Evolutionary conservation across 2,888 invertebrate species (phyloP), one percentile per base, ranked within the genome.

Genomic region (Toxonevra muliebris): DNA sequence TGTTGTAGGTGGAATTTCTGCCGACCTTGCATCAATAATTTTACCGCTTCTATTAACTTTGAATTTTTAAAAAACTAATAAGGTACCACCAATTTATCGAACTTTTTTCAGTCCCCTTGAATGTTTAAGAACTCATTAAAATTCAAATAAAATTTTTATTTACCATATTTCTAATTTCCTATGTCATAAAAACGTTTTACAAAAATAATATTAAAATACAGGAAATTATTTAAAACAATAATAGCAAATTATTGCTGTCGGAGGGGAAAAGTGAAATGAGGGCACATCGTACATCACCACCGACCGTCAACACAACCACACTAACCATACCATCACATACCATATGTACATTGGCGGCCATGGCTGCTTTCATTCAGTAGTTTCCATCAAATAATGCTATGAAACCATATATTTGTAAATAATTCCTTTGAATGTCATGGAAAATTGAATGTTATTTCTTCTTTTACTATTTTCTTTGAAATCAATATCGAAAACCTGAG

Each of bases 151-250:
- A 30, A 30, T 30, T 30, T 30, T 30, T 40, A 40, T n/a, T 20
- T 15, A 4, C n/a, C 11, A 17, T 13, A 5, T 19, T 30, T 45
- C 2, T 41, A 20, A 52, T 12, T 52, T 52, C 50, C 30, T 48
- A 11, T 62, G 42, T 17, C 13, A 43, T 30, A 45, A 15, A 45
- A 43, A 55, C 40, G 43, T 17, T 55, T 15, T 12, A 42, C 10
- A 53, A 19, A 40, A 55, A 50, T 30, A 53, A 17, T n/a, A 55
- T 3, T 1, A n/a, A n/a, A 40, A 63, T 30, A 8, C 45, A 15
- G 17, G 17, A 61, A 41, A 57, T 64, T 64, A 19, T n/a, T 57
- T 48, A 55, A 54, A 63, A 64, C 57, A 48, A 48, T 64, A 62
- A 50, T 52, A 43, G 20, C 54, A 42, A 30, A 54, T 42, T 11